Percentiles rank a stretch among this genome's conserved stretches.
phyloP scores from a whole-genome alignment of 1,140 invertebrate species.

The Thaumatotibia leucotreta region DNA sequence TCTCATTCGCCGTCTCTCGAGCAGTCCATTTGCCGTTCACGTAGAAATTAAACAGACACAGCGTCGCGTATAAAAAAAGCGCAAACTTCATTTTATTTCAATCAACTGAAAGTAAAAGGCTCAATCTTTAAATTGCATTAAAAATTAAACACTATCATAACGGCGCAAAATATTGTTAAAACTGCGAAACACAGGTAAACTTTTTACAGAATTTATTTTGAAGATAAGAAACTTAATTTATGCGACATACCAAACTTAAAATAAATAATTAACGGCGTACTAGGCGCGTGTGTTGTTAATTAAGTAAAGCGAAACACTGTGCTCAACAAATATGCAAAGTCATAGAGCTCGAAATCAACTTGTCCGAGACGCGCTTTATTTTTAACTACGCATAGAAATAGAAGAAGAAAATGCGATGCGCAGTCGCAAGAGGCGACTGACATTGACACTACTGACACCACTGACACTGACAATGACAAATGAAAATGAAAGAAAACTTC shows the following conservation, averaged over 20 bases:
- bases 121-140: neutral
- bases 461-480: neutral
- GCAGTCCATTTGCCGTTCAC: slow-evolving; percentile 36
- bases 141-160: neutral
- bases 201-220: neutral
- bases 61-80: slow-evolving; percentile 31
- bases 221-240: neutral
- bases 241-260: neutral
- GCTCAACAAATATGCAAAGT: slow-evolving; percentile 4
- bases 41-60: slow-evolving; percentile 34
- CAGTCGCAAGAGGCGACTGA: neutral
- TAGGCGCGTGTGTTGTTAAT: neutral
- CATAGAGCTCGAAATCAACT: neutral
- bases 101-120: neutral
- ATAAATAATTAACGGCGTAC: neutral
- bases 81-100: slow-evolving; percentile 14
- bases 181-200: neutral
- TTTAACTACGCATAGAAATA: neutral
- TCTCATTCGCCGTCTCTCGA: slow-evolving; percentile 32
- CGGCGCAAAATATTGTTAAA: neutral
- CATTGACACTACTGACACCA: neutral
- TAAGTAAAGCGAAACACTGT: neutral
- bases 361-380: neutral
- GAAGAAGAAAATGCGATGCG: neutral
- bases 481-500: too few relatives aligned